Base-by-base conservation (phyloP, 2,113 vertebrate species). In the Cyprinus carpio region DNA sequence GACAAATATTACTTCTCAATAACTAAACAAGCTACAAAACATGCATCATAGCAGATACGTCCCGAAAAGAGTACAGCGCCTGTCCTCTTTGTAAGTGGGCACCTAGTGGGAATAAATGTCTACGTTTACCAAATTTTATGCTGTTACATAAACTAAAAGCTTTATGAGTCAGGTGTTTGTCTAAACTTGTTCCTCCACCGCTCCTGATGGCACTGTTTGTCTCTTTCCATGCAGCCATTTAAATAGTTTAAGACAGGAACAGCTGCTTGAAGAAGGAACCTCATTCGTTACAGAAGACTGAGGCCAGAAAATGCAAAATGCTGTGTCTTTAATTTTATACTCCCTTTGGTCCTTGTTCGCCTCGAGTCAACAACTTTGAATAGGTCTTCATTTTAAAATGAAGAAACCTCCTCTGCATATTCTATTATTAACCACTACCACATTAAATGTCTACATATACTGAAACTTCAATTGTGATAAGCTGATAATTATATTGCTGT, bases 191-290 rank as follows among this genome's bases (percentile, higher is more conserved):
- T 69, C 49, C 49, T 71, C 62, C 71, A 64, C 75, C 83, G 25
- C 56, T n/a, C 40, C 11, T 54, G 23, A 51, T 4, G 16, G 46
- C n/a, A 13, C 51, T 84, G 51, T 84, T 51, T 25, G 37, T 75
- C 43, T 76, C 76, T n/a, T 20, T 43, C 20, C n/a, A 23, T 20
- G 20, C 23, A 6, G 25, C 49, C 71, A 27, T 65, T 81, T 81
- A 65, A 69, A 78, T 65, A 18, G 69, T n/a, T 74, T 43, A 37
- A 82, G 76, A 29, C 40, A 74, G 60, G 20, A 58, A 76, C 87
- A 87, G 79, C 87, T 87, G 86, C 83, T 29, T 25, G 37, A 81
- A 77, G 56, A 72, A 78, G 18, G 25, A 74, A 72, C 20, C 23
- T 23, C 69, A 81, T 81, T 62, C 49, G 49, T 37, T 80, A 76